Evolutionary conservation across 2,888 invertebrate genomes (phyloP), one percentile per base, ranked within the genome.

Genomic region (Congeria kusceri): DNA sequence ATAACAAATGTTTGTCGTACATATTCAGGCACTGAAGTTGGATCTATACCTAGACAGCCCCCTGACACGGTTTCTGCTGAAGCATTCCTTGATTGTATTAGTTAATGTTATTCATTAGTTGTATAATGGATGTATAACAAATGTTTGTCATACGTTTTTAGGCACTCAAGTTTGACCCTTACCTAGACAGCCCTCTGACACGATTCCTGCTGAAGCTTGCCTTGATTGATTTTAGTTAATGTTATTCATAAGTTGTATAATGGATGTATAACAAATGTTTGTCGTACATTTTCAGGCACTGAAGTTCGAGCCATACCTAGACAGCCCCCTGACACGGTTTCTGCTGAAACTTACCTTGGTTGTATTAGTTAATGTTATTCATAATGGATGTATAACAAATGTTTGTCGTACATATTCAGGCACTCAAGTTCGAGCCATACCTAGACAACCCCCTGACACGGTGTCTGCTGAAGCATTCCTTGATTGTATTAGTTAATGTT

Each of bases 161-260:
- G 94, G 94, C 95, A 2, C 87, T 95, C 58, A 95, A 95, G 89
- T 95, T 94, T 90, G 95, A 95, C 85, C 94, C 95, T 0, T 94
- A 95, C 85, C 89, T 95, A 39, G 94, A 95, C 87, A 95, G 94
- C 75, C 93, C 94, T 32, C 92, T 95, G 46, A 94, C 94, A 0
- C 88, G 93, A 75, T 95, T 95, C 89, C 91, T 95, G 23, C 87
- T 95, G 39, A 92, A 93, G 78, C 90, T 95, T 77, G 93, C 95
- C n/a, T 90, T 95, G 59, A 89, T 92, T n/a, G n/a, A n/a, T n/a
- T n/a, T n/a, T n/a, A n/a, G n/a, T n/a, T n/a, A n/a, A n/a, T n/a
- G n/a, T n/a, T n/a, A n/a, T n/a, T n/a, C n/a, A n/a, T n/a, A n/a
- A n/a, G n/a, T n/a, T n/a, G n/a, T n/a, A n/a, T n/a, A n/a, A n/a